A percentile compares a stretch with the other conserved stretches of the same genome.
These are phyloP conservation scores for Typhlichthys subterraneus DNA, from an alignment of 2,797 vertebrate species.

Conservation along the genomic window DNA sequence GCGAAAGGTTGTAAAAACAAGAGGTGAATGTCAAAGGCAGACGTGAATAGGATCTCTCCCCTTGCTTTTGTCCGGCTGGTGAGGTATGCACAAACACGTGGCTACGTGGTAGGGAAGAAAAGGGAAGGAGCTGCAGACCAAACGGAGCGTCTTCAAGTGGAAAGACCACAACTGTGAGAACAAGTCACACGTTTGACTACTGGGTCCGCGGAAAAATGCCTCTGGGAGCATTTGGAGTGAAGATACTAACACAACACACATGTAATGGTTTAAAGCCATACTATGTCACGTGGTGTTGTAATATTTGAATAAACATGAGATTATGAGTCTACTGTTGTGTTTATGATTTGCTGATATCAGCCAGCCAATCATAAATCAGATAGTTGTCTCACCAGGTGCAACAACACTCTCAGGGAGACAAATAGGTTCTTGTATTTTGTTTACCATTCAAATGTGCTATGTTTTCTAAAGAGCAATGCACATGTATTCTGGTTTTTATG, in stretches of 20 bases:
- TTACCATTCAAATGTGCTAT: no score
- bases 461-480: no score
- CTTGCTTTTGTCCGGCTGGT: constrained; percentile 56
- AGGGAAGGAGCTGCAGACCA: constrained; percentile 46
- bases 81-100: constrained; percentile 90
- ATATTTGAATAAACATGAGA: no score
- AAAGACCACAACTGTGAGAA: constrained; percentile 69
- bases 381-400: no score
- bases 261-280: constrained; percentile 6
- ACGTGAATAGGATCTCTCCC: constrained; percentile 68
- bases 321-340: no score
- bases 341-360: no score
- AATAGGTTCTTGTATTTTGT: no score
- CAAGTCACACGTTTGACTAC: constrained; percentile 48
- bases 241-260: constrained; percentile 45
- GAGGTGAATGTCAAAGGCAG: constrained; percentile 72
- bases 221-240: constrained; percentile 43
- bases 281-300: no score
- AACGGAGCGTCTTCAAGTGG: constrained; percentile 61
- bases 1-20: constrained; percentile 74
- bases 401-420: no score
- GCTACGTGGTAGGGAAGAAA: constrained; percentile 84
- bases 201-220: constrained; percentile 37
- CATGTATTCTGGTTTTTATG: no score
- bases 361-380: no score